Evolutionary conservation across 1,140 invertebrate species (phyloP).

Genomic region (Calephelis virginiensis): DNA sequence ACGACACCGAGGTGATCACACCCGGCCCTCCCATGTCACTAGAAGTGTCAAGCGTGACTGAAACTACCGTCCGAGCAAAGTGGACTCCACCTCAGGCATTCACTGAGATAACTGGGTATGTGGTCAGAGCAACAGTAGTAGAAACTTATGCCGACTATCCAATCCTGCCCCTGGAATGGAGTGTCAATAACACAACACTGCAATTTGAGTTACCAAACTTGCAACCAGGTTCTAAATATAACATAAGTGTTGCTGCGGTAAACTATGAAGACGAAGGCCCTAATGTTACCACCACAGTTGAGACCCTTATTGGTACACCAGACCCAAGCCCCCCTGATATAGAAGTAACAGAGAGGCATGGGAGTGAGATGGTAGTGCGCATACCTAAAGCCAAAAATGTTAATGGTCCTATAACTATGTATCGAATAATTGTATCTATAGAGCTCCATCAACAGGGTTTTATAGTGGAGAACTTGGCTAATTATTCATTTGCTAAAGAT

Average conservation of each 20-base stretch:
- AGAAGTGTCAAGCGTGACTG: conserved; percentile 68
- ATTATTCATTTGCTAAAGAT: conserved; percentile 80
- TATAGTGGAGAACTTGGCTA: conserved; percentile 78
- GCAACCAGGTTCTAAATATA: conserved; percentile 86
- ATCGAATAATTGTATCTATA: conserved; percentile 86
- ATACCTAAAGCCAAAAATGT: conserved; percentile 82
- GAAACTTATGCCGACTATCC: conserved; percentile 68
- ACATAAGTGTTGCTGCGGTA: conserved; percentile 82
- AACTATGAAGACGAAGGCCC: conserved; percentile 82
- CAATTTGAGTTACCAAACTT: conserved; percentile 80
- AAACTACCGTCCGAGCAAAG: conserved; percentile 72
- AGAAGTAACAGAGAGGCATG: conserved; percentile 79
- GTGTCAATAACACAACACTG: conserved; percentile 71
- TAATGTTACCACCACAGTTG: conserved; percentile 74
- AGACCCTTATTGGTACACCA: conserved; percentile 85
- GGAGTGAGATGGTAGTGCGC: conserved; percentile 81
- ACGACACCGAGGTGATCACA: conserved; percentile 71
- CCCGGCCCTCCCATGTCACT: conserved; percentile 73
- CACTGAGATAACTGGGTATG: conserved; percentile 68
- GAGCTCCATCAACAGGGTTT: conserved; percentile 80
- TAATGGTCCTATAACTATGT: conserved; percentile 85
- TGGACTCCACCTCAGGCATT: conserved; percentile 74
- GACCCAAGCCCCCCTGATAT: conserved; percentile 82
- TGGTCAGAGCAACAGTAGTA: conserved; percentile 67
- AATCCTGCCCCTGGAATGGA: conserved; percentile 65